Evolutionary conservation across 2,888 invertebrate genomes (phyloP), one percentile per base, ranked within the genome.

Genomic region (Sinopyrophorus schimmeli): DNA sequence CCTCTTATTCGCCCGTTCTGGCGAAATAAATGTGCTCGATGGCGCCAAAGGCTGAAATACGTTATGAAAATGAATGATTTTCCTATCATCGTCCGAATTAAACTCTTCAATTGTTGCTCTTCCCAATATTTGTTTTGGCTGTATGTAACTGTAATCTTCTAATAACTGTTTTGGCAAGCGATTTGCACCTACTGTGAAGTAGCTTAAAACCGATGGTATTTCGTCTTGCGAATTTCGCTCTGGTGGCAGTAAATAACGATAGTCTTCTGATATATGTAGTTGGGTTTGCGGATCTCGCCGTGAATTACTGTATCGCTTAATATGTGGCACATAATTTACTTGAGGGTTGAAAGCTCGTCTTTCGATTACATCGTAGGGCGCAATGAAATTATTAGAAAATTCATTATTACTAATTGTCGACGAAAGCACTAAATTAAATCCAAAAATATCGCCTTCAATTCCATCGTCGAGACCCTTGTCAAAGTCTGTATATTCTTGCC

Each of bases 371-470:
- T 41, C 41, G 17, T 27, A 17, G 2, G 46, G 28, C 7, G 16
- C 15, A 3, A 21, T 20, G n/a, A 41, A 26, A 20, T 28, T 42
- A 17, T 26, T 27, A 9, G 18, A 11, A 12, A 32, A 28, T 24
- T 44, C 48, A 10, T 16, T 12, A n/a, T 16, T 12, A 23, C 7
- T 21, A 26, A 81, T 79, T 3, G 81, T 80, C 5, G 84, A 80
- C 1, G 74, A 68, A 26, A 84, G 64, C 20, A 85, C 75, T 69
- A 85, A 77, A 61, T 84, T 84, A 58, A 81, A 82, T 5, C 85
- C 85, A 62, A 80, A 80, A 54, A 85, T 76, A 66, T 83, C 80
- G 3, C 86, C 86, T 69, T 86, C 83, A 50, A 86, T 77, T 5
- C 86, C 86, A 51, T 81, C 84, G 50, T 81, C 79, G 20, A 76